A percentile compares a stretch with the other conserved stretches of the same genome.
These are phyloP conservation scores for Zoanthus solanderi DNA, from an alignment of 92 coral and sea anemone genomes.

Conservation along the genomic window DNA sequence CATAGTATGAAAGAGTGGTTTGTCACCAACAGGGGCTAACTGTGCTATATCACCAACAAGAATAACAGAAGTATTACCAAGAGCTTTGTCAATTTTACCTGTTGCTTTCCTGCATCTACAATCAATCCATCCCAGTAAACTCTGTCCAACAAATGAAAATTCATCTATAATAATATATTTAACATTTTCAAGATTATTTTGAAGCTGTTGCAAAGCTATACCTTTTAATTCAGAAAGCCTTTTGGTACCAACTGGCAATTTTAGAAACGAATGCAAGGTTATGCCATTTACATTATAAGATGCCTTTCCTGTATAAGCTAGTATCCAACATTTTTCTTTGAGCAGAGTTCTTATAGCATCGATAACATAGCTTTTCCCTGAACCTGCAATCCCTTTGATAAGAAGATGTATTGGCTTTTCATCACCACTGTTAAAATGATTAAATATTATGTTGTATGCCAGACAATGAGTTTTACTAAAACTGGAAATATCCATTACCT, in stretches of 20 bases:
- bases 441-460: slow-evolving; percentile 38
- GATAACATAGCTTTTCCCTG: too few relatives aligned
- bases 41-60: slow-evolving; percentile 56
- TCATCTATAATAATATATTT: too few relatives aligned
- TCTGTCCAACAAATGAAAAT: too few relatives aligned
- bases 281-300: slow-evolving; percentile 15
- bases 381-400: slow-evolving; percentile 55
- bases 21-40: slow-evolving; percentile 56
- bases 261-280: slow-evolving; percentile 62
- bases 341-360: too few relatives aligned
- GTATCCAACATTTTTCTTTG: too few relatives aligned
- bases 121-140: too few relatives aligned
- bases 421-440: slow-evolving; percentile 41
- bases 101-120: too few relatives aligned
- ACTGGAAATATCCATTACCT: slow-evolving; percentile 47
- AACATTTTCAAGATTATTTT: too few relatives aligned
- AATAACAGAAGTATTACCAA: slow-evolving; percentile 65
- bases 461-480: slow-evolving; percentile 46
- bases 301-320: too few relatives aligned
- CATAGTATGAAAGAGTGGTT: slow-evolving; percentile 60
- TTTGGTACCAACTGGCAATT: slow-evolving; percentile 54
- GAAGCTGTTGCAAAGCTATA: too few relatives aligned
- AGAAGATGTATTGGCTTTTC: slow-evolving; percentile 44
- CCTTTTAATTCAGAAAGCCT: too few relatives aligned
- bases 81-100: too few relatives aligned